Conservation (phyloP, 2,113 vertebrate species). For the Upupa epops region DNA sequence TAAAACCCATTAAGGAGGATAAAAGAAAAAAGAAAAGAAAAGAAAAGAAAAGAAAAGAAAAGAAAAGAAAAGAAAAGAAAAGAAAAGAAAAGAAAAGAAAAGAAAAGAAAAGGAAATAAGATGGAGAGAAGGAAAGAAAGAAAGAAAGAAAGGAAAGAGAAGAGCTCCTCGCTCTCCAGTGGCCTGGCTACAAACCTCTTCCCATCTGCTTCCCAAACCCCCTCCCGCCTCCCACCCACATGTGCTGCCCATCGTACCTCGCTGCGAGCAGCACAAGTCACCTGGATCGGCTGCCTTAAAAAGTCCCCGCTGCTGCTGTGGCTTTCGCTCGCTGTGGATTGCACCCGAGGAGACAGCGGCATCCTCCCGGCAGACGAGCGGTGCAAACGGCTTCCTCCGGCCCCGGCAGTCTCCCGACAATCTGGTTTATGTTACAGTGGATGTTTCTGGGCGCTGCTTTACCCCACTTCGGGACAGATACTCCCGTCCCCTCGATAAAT, state of each 20-base stretch:
- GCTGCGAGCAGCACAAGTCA: conserved; percentile 15
- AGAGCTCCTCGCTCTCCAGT: not conserved
- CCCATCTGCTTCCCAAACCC: conserved; percentile 16
- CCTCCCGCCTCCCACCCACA: conserved; percentile 16
- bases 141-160: too few relatives aligned
- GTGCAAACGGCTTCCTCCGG: not conserved
- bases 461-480: not conserved
- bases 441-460: not conserved
- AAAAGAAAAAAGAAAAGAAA: accelerated
- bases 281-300: conserved; percentile 1
- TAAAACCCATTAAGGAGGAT: too few relatives aligned
- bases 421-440: not conserved
- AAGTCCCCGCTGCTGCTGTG: not conserved
- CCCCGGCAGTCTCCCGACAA: not conserved
- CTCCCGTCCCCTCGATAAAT: not conserved
- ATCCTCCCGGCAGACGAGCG: not conserved
- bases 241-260: conserved; percentile 32
- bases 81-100: accelerated
- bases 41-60: accelerated
- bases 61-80: accelerated
- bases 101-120: accelerated
- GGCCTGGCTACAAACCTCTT: conserved; percentile 9
- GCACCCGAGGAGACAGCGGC: not conserved
- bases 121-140: too few relatives aligned
- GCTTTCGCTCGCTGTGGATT: not conserved